These are phyloP conservation scores for Peribatodes rhomboidaria DNA, from an alignment of 2,888 invertebrate species.

Conservation along the genomic window DNA sequence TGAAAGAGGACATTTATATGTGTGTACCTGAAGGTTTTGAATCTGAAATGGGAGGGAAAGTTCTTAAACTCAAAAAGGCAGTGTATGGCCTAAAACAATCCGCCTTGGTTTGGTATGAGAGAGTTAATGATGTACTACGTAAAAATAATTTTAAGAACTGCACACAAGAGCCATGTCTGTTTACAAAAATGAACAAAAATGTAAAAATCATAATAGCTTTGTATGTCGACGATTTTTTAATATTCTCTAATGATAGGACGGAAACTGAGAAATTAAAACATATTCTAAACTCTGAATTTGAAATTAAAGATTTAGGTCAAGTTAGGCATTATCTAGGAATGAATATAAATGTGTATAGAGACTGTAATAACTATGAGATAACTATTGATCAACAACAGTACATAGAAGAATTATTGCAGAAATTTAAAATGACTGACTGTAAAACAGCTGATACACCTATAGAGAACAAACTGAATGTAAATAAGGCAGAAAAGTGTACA, in stretches of 20 bases:
- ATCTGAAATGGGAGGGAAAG: neutral
- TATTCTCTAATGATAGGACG: too few relatives aligned
- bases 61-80: conserved; percentile 7
- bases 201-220: too few relatives aligned
- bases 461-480: neutral
- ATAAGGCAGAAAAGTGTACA: neutral
- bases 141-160: conserved; percentile 20
- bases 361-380: neutral
- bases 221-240: too few relatives aligned
- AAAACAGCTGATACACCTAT: neutral
- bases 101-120: conserved; percentile 16
- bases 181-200: too few relatives aligned
- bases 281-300: too few relatives aligned
- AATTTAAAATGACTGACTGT: neutral
- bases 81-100: conserved; percentile 25
- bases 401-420: neutral
- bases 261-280: too few relatives aligned
- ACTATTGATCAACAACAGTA: neutral
- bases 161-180: too few relatives aligned
- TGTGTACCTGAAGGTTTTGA: neutral
- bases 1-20: conserved; percentile 13
- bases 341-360: neutral
- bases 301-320: neutral
- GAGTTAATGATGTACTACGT: conserved; percentile 8
- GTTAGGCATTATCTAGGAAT: neutral